Evolutionary conservation across 2,888 invertebrate species (phyloP).

Genomic region (Amorpha juglandis): DNA sequence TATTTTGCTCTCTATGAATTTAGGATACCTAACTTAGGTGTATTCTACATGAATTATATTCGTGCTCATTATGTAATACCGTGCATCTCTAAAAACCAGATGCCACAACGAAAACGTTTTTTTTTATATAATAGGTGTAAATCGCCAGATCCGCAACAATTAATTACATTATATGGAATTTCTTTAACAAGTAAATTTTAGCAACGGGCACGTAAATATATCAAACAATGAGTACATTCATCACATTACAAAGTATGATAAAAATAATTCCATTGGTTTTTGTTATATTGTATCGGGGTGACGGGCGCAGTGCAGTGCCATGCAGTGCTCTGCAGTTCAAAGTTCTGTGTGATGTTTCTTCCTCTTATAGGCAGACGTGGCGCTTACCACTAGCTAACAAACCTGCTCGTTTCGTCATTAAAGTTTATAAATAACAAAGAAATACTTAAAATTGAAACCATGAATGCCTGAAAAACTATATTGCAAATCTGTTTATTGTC

Average conservation of each 20-base stretch:
- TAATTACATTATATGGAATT: slow-evolving; percentile 4
- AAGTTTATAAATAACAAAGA: no score
- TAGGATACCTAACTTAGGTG: not conserved
- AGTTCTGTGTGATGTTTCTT: no score
- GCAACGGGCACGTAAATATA: not conserved
- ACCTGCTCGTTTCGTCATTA: no score
- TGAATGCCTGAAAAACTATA: not conserved
- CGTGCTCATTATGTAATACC: not conserved
- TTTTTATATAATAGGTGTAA: slow-evolving; percentile 1
- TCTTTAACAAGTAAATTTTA: not conserved
- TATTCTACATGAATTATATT: slow-evolving; percentile 5
- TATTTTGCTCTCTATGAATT: slow-evolving; percentile 5
- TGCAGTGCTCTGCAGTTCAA: no score
- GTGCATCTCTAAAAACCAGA: slow-evolving; percentile 13
- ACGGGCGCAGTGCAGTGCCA: no score
- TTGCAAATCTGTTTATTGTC: not conserved
- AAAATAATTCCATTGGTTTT: no score
- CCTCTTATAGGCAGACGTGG: no score
- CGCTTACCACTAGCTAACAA: no score
- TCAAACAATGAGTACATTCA: not conserved
- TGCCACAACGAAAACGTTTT: not conserved
- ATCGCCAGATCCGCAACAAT: not conserved
- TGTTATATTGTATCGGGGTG: no score
- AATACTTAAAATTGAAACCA: no score
- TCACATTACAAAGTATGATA: no score